Conservation (phyloP, 2,888 invertebrate species). For the Patella caerulea region DNA sequence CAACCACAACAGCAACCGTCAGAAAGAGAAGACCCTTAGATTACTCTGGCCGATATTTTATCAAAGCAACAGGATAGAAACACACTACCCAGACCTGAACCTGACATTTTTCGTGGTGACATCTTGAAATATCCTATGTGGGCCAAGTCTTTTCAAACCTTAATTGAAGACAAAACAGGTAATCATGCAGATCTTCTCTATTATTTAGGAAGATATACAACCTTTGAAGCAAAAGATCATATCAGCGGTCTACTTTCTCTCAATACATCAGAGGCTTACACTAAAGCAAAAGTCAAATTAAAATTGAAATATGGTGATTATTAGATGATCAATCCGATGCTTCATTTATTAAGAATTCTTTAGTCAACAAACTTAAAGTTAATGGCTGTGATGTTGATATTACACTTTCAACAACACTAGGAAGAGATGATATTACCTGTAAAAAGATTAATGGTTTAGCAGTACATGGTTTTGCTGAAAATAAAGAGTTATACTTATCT, state of each 20-base stretch:
- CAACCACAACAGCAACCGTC: no score
- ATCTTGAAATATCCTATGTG: background rate
- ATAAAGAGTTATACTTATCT: background rate
- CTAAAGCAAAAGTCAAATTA: background rate
- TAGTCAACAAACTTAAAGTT: background rate
- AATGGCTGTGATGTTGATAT: background rate
- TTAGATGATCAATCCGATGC: slow-evolving; percentile 1
- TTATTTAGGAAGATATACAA: background rate
- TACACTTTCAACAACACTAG: slow-evolving; percentile 11
- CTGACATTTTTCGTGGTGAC: background rate
- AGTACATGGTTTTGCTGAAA: background rate
- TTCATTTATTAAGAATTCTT: background rate
- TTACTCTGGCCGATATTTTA: background rate
- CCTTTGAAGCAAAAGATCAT: background rate
- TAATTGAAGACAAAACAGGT: background rate
- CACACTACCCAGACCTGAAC: background rate
- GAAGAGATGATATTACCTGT: background rate
- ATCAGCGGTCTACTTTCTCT: background rate
- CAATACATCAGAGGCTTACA: background rate
- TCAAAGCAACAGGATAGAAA: background rate
- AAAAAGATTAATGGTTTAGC: slow-evolving; percentile 11
- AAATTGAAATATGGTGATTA: background rate
- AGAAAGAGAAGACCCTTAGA: background rate
- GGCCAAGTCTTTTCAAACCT: background rate
- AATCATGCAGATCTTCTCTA: background rate